phyloP scores from a whole-genome alignment of 2,113 vertebrate species.

The Hoplias malabaricus region DNA sequence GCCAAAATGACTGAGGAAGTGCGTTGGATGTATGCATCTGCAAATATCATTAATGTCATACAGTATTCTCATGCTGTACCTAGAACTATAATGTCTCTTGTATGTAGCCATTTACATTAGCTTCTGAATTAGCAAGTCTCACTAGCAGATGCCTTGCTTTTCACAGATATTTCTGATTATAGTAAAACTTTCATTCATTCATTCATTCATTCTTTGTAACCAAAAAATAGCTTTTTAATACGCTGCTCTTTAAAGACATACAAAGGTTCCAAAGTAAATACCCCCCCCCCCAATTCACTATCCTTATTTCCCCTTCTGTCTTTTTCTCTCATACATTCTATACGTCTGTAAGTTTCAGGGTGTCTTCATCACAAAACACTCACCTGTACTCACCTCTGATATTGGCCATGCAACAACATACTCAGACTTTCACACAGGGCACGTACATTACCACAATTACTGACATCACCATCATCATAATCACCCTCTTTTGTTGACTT shows the following conservation, averaged over 20 bases:
- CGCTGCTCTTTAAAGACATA: not conserved
- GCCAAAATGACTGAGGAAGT: not conserved
- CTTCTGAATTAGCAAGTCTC: not conserved
- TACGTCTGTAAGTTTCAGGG: not conserved
- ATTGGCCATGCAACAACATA: slow-evolving; percentile 43
- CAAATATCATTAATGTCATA: not conserved
- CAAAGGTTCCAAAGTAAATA: too few species aligned
- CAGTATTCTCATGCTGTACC: not conserved
- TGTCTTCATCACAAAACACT: not conserved
- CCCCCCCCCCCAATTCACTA: too few species aligned
- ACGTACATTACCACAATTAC: slow-evolving; percentile 42
- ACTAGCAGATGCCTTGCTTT: not conserved
- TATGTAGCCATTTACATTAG: not conserved
- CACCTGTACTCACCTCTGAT: not conserved
- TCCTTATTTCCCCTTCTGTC: not conserved
- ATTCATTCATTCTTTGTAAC: too few species aligned
- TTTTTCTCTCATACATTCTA: not conserved
- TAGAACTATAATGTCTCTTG: not conserved
- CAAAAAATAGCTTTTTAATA: not conserved
- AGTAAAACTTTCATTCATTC: not conserved
- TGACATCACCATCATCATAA: slow-evolving; percentile 52
- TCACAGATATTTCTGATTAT: not conserved
- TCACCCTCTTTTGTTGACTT: too few species aligned
- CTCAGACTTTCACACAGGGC: slow-evolving; percentile 3
- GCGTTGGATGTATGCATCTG: not conserved